Percentiles rank a stretch among this genome's conserved stretches.
Evolutionary conservation across 2,113 vertebrate genomes (phyloP).

Genomic region (Menidia beryllina): DNA sequence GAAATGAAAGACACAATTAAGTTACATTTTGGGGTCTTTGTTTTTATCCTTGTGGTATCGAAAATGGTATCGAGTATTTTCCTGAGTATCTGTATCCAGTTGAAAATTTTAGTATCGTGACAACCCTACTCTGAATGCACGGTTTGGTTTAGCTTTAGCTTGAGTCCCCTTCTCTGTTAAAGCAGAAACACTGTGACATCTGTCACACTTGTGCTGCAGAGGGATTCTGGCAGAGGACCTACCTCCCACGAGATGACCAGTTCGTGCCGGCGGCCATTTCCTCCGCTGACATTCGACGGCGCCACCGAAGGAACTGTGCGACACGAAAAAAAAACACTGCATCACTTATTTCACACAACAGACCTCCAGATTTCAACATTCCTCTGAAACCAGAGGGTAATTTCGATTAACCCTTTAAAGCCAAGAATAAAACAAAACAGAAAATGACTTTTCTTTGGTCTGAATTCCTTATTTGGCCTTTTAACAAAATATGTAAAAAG

Average conservation of each 20-base stretch:
- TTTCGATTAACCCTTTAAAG: no score
- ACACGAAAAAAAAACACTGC: constrained; percentile 41
- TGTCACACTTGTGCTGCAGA: constrained; percentile 8
- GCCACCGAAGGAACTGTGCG: constrained; percentile 92
- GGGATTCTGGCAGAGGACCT: constrained; percentile 55
- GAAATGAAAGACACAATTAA: no score
- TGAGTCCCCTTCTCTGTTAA: background rate
- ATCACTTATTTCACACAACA: constrained; percentile 9
- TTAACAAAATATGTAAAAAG: no score
- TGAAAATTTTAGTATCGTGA: no score
- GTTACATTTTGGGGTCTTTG: no score
- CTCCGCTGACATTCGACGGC: constrained; percentile 93
- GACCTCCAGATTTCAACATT: background rate
- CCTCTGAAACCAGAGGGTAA: background rate
- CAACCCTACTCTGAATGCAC: background rate
- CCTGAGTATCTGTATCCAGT: no score
- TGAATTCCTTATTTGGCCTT: no score
- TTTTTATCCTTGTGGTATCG: no score
- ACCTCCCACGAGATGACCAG: constrained; percentile 99
- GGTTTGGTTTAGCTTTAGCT: constrained; percentile 3
- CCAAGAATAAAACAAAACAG: no score
- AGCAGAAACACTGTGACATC: constrained; percentile 10
- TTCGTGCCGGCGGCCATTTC: constrained; percentile 93
- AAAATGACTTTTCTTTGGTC: no score
- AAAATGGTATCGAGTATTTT: no score